Conservation (phyloP, 1,140 invertebrate genomes). For the Triops longicaudatus region DNA sequence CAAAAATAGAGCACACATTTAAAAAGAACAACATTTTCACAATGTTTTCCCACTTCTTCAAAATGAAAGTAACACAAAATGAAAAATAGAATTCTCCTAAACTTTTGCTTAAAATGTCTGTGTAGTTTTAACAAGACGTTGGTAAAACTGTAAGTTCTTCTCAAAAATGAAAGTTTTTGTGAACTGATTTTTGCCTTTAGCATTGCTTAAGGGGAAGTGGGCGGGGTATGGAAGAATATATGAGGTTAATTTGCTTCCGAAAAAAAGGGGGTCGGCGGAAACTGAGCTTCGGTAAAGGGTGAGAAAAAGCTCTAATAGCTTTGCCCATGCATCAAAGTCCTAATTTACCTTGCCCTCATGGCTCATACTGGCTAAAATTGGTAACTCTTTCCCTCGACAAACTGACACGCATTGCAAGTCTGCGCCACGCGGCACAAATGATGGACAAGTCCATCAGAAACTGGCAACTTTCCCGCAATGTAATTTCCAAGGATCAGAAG, state of each 20-base stretch:
- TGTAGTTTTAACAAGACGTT: no score
- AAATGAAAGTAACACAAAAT: no score
- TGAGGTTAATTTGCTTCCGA: neutral
- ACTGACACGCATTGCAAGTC: neutral
- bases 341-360: neutral
- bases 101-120: no score
- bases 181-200: no score
- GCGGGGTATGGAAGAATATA: no score
- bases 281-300: neutral
- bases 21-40: no score
- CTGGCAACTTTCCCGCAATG: neutral
- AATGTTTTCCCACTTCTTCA: no score
- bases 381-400: slow-evolving; percentile 2
- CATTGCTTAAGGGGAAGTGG: no score
- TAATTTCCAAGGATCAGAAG: neutral
- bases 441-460: slow-evolving; percentile 15
- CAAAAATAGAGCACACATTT: no score
- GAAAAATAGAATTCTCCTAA: no score
- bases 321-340: slow-evolving; percentile 11
- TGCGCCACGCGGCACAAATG: neutral
- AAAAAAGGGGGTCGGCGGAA: neutral
- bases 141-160: no score
- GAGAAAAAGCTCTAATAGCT: slow-evolving; percentile 7
- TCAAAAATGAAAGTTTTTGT: no score
- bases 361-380: slow-evolving; percentile 12